Evolutionary conservation across 2,797 vertebrate species (phyloP).

Genomic region (Chelon auratus): DNA sequence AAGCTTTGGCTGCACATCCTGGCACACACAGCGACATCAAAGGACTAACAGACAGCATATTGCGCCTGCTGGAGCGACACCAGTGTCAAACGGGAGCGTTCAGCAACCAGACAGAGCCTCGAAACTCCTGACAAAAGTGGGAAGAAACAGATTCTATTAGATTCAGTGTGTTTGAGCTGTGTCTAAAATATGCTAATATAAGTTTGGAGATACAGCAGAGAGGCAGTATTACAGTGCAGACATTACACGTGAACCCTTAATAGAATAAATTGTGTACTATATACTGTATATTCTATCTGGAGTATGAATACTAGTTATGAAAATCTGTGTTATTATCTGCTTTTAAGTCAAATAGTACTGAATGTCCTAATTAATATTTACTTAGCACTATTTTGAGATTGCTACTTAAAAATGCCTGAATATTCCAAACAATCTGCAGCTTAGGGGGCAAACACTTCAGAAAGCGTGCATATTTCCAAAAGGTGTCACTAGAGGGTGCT

Average conservation of each 20-base stretch:
- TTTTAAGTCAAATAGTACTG: not conserved
- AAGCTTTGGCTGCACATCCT: slow-evolving; percentile 86
- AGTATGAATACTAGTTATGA: not conserved
- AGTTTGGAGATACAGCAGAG: not conserved
- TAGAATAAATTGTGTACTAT: slow-evolving; percentile 6
- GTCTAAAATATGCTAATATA: not conserved
- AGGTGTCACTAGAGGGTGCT: slow-evolving; percentile 71
- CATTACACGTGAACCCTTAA: not conserved
- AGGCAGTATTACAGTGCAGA: slow-evolving; percentile 1
- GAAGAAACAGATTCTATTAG: not conserved
- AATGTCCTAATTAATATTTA: slow-evolving; percentile 3
- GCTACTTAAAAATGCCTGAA: not conserved
- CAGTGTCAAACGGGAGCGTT: slow-evolving; percentile 73
- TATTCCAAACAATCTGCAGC: slow-evolving; percentile 13
- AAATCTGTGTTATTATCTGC: not conserved
- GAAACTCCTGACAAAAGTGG: slow-evolving; percentile 34
- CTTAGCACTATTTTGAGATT: slow-evolving; percentile 1
- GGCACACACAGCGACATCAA: slow-evolving; percentile 89
- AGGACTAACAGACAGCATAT: slow-evolving; percentile 86
- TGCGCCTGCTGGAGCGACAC: slow-evolving; percentile 86
- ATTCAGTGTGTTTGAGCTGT: slow-evolving; percentile 9
- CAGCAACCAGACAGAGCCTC: slow-evolving; percentile 57
- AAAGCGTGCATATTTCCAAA: slow-evolving; percentile 10
- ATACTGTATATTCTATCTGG: slow-evolving; percentile 15
- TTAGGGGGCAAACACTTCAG: not conserved